These are phyloP conservation scores for Drosophila bocki DNA, from an alignment of 1,140 invertebrate genomes.

Conservation along the genomic window DNA sequence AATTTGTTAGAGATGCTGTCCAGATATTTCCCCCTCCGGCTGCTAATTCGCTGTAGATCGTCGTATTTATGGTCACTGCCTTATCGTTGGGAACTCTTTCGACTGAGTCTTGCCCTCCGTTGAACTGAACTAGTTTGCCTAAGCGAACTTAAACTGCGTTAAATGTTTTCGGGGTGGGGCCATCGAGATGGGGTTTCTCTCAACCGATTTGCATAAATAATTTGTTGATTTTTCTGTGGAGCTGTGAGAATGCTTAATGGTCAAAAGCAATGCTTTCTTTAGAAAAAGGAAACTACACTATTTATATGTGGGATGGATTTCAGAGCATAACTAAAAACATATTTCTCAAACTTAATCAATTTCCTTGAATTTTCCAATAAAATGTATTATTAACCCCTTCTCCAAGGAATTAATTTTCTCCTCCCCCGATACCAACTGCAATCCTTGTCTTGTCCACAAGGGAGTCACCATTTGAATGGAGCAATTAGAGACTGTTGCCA, in stretches of 20 bases:
- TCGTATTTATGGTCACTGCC: slow-evolving; percentile 51
- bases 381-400: background rate
- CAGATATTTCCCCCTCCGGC: slow-evolving; percentile 55
- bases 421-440: background rate
- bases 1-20: slow-evolving; percentile 81
- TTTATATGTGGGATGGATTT: background rate
- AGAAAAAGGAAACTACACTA: background rate
- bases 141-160: slow-evolving; percentile 46
- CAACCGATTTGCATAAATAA: slow-evolving; percentile 62
- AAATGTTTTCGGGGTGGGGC: slow-evolving; percentile 49
- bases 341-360: background rate
- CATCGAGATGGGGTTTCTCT: slow-evolving; percentile 25
- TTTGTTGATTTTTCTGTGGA: slow-evolving; percentile 9
- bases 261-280: background rate
- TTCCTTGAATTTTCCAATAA: background rate
- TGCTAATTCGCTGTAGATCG: slow-evolving; percentile 59
- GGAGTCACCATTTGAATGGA: slow-evolving; percentile 34
- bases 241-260: slow-evolving; percentile 24
- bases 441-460: slow-evolving; percentile 1
- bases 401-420: slow-evolving; percentile 8
- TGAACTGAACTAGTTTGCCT: slow-evolving; percentile 58
- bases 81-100: slow-evolving; percentile 46
- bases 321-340: background rate
- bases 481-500: slow-evolving; percentile 77
- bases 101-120: slow-evolving; percentile 19